Evolutionary conservation across 2,113 vertebrate genomes (phyloP), one percentile per base, ranked within the genome.

Genomic region (Cynopterus brachyotis): DNA sequence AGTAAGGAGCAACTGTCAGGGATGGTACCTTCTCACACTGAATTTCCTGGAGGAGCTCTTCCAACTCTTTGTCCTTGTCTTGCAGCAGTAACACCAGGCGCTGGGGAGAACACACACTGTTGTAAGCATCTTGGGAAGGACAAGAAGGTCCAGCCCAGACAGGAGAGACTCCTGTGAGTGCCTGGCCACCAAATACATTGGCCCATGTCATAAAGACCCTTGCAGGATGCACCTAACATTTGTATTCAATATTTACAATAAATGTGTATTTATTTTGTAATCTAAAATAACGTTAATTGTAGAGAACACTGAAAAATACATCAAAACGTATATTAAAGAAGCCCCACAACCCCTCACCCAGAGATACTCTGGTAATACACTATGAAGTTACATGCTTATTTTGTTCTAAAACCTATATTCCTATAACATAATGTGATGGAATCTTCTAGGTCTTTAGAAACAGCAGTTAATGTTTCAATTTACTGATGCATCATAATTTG

Each of bases 21-120:
- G 57, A 70, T 0, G 0, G 35, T 98, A 99, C 99, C 99, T 99
- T 99, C 97, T 99, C 99, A 80, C 98, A 96, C 3, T 99, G 98
- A 89, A 99, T 97, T 66, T 99, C 98, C 89, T 95, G 66, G 15
- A 92, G 94, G 2, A 99, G 99, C 12, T 98, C 98, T 70, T 98
- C 97, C 8, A 99, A 87, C 75, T 99, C 99, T 88, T 98, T 98
- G 62, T 99, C 99, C 96, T 98, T 99, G 79, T 99, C 99, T 84
- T 99, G 98, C 82, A 99, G 99, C 80, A 97, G 98, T 96, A 99
- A 83, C 64, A 99, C 96, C 97, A 99, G 98, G 98, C 98, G 98
- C 99, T 99, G 94, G 19, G 98, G 86, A 97, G 83, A 96, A 81
- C 50, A 95, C 17, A 89, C 20, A 87, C 5, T 0, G 12, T 75